Evolutionary conservation across 2,113 vertebrate genomes (phyloP).

Genomic region (Euleptes europaea): DNA sequence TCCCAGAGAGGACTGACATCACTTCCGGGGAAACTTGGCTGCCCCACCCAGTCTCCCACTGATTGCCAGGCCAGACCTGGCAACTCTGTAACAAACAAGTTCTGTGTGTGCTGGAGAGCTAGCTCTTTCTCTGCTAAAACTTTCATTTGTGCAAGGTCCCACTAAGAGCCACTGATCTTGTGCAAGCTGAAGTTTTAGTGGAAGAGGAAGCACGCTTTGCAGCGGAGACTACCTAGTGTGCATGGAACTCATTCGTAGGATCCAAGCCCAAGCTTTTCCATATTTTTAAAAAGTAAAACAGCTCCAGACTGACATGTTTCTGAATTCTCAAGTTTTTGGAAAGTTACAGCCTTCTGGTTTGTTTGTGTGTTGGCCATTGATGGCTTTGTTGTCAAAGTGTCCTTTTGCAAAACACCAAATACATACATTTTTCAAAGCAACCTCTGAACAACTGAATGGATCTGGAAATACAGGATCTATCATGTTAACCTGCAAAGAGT

Average conservation of each 20-base stretch:
- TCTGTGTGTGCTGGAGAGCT: no score
- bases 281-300: neutral
- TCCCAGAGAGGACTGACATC: no score
- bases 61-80: no score
- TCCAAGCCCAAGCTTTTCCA: neutral
- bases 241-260: neutral
- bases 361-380: neutral
- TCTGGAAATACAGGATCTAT: slow-evolving; percentile 41
- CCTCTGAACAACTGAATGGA: slow-evolving; percentile 45
- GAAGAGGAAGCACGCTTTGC: no score
- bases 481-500: slow-evolving; percentile 54
- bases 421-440: slow-evolving; percentile 39
- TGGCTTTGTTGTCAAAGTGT: slow-evolving; percentile 23
- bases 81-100: no score
- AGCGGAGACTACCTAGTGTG: no score
- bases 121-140: no score
- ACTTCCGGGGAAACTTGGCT: no score
- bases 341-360: slow-evolving; percentile 33
- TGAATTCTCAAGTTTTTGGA: neutral
- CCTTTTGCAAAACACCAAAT: slow-evolving; percentile 8
- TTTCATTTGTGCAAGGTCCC: no score
- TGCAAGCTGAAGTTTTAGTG: no score
- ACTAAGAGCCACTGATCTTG: no score
- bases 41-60: no score
- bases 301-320: neutral